A percentile compares a stretch with the other conserved stretches of the same genome.
phyloP scores from a whole-genome alignment of 1,140 invertebrate genomes.

The Acyrthosiphon pisum region DNA sequence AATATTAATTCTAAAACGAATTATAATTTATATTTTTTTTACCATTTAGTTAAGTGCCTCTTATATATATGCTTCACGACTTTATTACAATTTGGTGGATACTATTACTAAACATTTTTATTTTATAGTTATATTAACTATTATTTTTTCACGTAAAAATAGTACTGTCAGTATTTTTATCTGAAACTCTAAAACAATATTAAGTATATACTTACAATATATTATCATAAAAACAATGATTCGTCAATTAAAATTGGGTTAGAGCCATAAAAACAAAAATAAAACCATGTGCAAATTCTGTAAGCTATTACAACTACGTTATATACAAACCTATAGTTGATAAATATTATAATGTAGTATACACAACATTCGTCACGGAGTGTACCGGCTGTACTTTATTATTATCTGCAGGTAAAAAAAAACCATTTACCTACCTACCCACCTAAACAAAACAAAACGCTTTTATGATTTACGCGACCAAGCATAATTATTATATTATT shows the following conservation, averaged over 20 bases:
- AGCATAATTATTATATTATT: constrained; percentile 39
- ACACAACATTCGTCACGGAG: background rate
- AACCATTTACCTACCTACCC: background rate
- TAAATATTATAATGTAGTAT: background rate
- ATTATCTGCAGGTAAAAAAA: constrained; percentile 15
- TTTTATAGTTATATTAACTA: background rate
- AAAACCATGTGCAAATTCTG: background rate
- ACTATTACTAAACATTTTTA: background rate
- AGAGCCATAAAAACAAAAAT: background rate
- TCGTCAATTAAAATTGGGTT: background rate
- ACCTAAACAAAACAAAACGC: background rate
- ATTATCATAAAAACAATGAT: background rate
- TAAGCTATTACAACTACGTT: background rate
- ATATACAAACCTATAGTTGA: background rate
- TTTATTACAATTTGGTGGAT: too few relatives aligned
- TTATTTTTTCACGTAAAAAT: background rate
- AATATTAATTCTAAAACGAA: too few relatives aligned
- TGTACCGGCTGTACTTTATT: background rate
- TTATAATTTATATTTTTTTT: too few relatives aligned
- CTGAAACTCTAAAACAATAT: background rate
- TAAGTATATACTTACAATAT: background rate
- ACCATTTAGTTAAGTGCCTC: too few relatives aligned
- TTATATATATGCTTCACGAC: too few relatives aligned
- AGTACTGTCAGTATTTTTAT: background rate
- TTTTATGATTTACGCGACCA: constrained; percentile 7